These are phyloP conservation scores for Carabus problematicus DNA, from an alignment of 2,888 invertebrate species.

Conservation along the genomic window DNA sequence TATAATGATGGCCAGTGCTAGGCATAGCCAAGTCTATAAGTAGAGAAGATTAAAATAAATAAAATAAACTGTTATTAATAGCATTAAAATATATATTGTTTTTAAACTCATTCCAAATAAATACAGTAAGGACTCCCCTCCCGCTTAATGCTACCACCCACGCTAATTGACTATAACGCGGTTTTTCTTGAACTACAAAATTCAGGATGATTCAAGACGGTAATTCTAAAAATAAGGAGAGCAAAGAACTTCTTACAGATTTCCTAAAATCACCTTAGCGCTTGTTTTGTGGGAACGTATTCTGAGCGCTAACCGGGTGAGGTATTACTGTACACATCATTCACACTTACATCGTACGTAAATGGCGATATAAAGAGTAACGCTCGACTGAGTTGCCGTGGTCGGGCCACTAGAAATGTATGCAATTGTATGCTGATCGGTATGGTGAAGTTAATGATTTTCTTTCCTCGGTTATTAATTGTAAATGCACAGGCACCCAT, in stretches of 20 bases:
- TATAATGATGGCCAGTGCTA: conserved; percentile 74
- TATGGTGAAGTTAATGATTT: conserved; percentile 76
- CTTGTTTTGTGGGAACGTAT: no score
- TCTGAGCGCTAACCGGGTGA: no score
- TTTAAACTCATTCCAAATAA: no score
- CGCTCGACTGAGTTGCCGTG: conserved; percentile 81
- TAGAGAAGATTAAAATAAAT: conserved; percentile 23
- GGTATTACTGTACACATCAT: not conserved
- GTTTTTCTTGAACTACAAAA: no score
- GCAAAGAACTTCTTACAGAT: no score
- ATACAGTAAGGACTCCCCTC: no score
- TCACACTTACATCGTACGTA: conserved; percentile 65
- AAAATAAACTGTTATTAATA: conserved; percentile 26
- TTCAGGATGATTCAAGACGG: no score
- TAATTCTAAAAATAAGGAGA: no score
- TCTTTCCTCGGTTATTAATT: conserved; percentile 61
- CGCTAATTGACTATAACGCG: no score
- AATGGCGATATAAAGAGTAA: conserved; percentile 86
- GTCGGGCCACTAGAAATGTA: conserved; percentile 79
- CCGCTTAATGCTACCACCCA: no score
- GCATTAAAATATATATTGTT: not conserved
- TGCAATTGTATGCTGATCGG: conserved; percentile 82
- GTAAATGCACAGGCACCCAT: conserved; percentile 69
- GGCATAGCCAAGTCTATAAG: conserved; percentile 83
- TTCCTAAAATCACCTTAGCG: no score